Percentiles rank a stretch among this genome's conserved stretches.
These are phyloP conservation scores for Eudemis profundana DNA, from an alignment of 2,888 invertebrate genomes.

Conservation along the genomic window DNA sequence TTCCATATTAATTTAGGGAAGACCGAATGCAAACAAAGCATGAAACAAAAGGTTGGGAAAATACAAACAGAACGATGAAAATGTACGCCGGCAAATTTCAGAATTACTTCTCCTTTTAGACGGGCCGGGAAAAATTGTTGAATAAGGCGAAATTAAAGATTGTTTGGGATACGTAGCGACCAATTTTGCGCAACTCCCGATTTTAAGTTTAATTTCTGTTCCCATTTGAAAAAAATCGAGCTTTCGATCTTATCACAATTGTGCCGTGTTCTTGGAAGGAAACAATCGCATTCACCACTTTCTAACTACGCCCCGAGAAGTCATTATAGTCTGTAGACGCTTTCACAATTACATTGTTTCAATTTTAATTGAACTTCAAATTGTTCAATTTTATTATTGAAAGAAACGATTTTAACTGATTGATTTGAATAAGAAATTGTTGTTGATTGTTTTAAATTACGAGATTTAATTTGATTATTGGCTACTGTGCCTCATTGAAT, in stretches of 20 bases:
- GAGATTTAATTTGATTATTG: too few species aligned
- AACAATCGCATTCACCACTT: slow-evolving; percentile 28
- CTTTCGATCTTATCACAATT: slow-evolving; percentile 6
- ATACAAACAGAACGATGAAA: slow-evolving; percentile 50
- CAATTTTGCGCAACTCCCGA: slow-evolving; percentile 36
- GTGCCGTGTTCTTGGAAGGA: neutral
- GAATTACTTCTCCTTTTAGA: slow-evolving; percentile 52
- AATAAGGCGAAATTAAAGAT: slow-evolving; percentile 65
- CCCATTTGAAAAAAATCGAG: slow-evolving; percentile 12
- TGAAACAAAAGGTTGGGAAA: slow-evolving; percentile 41
- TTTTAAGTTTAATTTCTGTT: slow-evolving; percentile 26
- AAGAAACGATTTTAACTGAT: neutral
- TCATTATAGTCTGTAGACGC: slow-evolving; percentile 17
- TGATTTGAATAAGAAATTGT: neutral
- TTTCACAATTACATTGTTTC: slow-evolving; percentile 9
- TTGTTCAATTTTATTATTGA: neutral
- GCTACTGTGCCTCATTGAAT: too few species aligned
- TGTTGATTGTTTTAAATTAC: too few species aligned
- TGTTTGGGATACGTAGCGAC: slow-evolving; percentile 63
- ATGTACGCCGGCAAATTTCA: slow-evolving; percentile 56
- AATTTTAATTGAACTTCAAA: slow-evolving; percentile 17
- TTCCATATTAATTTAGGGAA: slow-evolving; percentile 66
- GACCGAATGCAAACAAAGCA: slow-evolving; percentile 61
- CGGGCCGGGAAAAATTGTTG: slow-evolving; percentile 61
- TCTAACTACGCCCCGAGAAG: slow-evolving; percentile 22